These are phyloP conservation scores for Polyergus mexicanus DNA, from an alignment of 1,140 invertebrate genomes.

Conservation along the genomic window DNA sequence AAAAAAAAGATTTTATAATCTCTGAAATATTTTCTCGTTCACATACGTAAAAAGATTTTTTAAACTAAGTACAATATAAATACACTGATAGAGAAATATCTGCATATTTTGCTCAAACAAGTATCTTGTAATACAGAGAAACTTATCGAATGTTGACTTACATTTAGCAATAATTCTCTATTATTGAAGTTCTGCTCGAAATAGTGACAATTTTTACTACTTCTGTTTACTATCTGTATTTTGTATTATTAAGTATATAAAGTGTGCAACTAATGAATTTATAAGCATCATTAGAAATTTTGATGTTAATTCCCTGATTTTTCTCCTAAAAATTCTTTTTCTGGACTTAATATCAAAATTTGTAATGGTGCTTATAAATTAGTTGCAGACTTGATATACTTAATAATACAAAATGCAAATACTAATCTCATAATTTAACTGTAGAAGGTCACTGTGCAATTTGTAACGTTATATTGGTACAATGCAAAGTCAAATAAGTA, in stretches of 20 bases:
- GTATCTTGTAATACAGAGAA: conserved; percentile 22
- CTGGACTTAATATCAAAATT: neutral
- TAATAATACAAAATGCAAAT: conserved; percentile 11
- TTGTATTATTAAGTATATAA: conserved; percentile 20
- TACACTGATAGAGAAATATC: conserved; percentile 23
- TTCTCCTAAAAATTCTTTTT: too few species aligned
- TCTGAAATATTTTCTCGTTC: neutral
- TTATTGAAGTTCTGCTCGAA: conserved; percentile 32
- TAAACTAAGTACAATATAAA: conserved; percentile 9
- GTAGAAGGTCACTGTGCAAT: conserved; percentile 11
- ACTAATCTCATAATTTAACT: conserved; percentile 21
- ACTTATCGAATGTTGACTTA: conserved; percentile 37
- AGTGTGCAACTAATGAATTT: neutral
- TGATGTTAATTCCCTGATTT: neutral
- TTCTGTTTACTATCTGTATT: conserved; percentile 7
- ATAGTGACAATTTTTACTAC: conserved; percentile 47
- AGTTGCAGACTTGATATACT: neutral
- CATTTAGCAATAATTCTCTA: conserved; percentile 48
- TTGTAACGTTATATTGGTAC: conserved; percentile 48
- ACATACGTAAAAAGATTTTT: neutral
- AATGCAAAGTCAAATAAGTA: conserved; percentile 68
- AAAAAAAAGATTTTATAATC: neutral
- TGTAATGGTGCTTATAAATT: neutral
- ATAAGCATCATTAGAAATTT: neutral
- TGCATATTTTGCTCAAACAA: conserved; percentile 26